Conservation (phyloP, 2,797 vertebrate species). For the Protonibea diacanthus region DNA sequence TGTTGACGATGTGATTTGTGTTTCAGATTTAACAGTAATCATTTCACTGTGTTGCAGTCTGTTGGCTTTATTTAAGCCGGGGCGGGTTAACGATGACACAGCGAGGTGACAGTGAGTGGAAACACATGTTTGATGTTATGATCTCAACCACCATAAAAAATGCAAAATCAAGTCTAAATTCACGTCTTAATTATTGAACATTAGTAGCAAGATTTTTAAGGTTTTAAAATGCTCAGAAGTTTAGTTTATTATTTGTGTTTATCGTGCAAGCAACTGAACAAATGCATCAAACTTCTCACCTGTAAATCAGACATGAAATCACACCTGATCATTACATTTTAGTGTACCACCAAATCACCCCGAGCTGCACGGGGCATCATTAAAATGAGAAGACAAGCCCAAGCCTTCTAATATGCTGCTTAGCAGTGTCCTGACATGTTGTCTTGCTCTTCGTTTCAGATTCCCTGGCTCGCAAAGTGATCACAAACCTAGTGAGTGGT, state of each 20-base stretch:
- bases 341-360: neutral
- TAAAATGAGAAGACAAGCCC: neutral
- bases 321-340: neutral
- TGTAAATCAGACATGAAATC: neutral
- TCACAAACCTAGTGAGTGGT: neutral
- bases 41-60: slow-evolving; percentile 46
- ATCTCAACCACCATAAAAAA: slow-evolving; percentile 28
- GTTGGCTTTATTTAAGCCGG: slow-evolving; percentile 31
- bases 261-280: neutral
- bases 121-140: slow-evolving; percentile 25
- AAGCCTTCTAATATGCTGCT: neutral
- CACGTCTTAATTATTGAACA: neutral
- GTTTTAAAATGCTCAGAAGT: neutral
- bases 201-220: neutral
- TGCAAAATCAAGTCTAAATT: neutral
- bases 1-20: slow-evolving; percentile 59
- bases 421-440: neutral
- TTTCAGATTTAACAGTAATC: slow-evolving; percentile 50
- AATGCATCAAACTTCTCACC: neutral
- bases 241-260: neutral
- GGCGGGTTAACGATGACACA: slow-evolving; percentile 6
- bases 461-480: neutral
- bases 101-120: slow-evolving; percentile 22
- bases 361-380: neutral
- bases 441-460: neutral